Base-by-base conservation (phyloP, 2,888 invertebrate species). In the Dynastes maya region DNA sequence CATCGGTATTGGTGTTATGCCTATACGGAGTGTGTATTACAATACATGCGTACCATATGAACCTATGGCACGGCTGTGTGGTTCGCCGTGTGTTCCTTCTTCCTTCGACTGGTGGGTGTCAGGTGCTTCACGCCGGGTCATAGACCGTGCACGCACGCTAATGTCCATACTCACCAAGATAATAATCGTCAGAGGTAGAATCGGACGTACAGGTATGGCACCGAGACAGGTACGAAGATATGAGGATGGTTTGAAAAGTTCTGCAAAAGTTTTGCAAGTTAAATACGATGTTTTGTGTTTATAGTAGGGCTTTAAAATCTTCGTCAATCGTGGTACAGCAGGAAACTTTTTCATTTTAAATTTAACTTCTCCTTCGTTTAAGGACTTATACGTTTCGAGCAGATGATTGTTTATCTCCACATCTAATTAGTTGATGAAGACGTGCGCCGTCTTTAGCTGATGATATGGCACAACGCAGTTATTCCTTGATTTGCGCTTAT, bases 81-180 rank as follows among this genome's bases (percentile, higher is more conserved):
- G 16, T 45, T 45, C 40, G 45, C 45, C 45, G 55, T 22, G 22
- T 55, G 55, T 55, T 55, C 55, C 55, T 55, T 55, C 45, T 45
- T 45, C 45, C 63, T 63, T 63, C 63, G 63, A 80, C 78, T 85
- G 81, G 88, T 88, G 88, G 88, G 88, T 88, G 88, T 88, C 88
- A 88, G 88, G 88, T 88, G 88, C 86, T 55, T 87, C 85, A 83
- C 83, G 85, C 82, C 85, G 84, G 88, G 88, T 88, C 88, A 87
- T 85, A 85, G 88, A 88, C 88, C 83, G 82, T 84, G 84, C 83
- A 83, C 83, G 83, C 83, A 82, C 83, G 82, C 82, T 84, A 84
- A 84, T 84, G 84, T 83, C 82, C 83, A 84, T 81, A 82, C 82
- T 83, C 82, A 81, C 82, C 82, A 80, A 81, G 82, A 78, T 72